Evolutionary conservation across 2,888 invertebrate species (phyloP).

Genomic region (Heliconius ismenius): DNA sequence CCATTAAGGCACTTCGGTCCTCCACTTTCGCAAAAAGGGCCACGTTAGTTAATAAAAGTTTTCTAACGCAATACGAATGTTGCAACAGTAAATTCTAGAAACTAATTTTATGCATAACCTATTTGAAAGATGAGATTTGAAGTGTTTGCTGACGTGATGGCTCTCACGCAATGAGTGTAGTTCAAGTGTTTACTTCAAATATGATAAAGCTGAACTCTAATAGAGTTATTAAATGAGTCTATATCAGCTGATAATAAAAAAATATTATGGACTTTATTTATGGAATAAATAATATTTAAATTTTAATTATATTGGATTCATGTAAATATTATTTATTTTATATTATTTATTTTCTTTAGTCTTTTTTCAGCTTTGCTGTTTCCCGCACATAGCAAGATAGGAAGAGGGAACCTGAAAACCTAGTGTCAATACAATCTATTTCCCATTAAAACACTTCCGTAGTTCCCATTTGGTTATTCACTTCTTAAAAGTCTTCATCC

Average conservation of each 20-base stretch:
- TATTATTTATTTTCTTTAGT: no score
- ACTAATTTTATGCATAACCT: conserved; percentile 20
- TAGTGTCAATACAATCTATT: not conserved
- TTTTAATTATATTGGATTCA: no score
- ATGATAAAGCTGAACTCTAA: conserved; percentile 8
- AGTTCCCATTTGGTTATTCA: not conserved
- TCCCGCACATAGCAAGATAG: no score
- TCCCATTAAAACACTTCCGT: not conserved
- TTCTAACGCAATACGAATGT: not conserved
- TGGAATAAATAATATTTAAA: no score
- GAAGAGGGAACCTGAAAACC: not conserved
- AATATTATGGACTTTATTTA: no score
- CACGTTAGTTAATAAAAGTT: not conserved
- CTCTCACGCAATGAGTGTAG: not conserved
- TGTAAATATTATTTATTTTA: no score
- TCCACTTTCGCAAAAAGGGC: no score
- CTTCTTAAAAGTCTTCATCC: not conserved
- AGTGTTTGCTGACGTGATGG: conserved; percentile 17
- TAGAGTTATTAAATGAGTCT: not conserved
- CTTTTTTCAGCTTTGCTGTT: no score
- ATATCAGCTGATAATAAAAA: not conserved
- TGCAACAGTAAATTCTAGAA: conserved; percentile 1
- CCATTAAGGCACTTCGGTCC: no score
- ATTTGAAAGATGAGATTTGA: conserved; percentile 9
- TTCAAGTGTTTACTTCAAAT: conserved; percentile 6